Conservation (phyloP, 2,888 invertebrate genomes). For the Tipula helvola region DNA sequence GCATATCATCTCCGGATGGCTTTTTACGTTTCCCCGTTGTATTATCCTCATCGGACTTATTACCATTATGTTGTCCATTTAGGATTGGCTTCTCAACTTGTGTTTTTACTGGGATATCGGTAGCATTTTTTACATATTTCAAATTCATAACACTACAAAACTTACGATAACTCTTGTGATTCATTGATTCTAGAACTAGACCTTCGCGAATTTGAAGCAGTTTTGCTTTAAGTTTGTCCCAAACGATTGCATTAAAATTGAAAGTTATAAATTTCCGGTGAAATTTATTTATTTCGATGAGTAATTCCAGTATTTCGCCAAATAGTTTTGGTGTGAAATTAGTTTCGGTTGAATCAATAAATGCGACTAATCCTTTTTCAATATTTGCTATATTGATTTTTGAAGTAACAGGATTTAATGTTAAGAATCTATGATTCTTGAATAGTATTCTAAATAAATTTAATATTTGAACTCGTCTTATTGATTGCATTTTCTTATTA, state of each 20-base stretch:
- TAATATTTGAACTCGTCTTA: slow-evolving; percentile 52
- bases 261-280: not conserved
- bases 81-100: not conserved
- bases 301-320: not conserved
- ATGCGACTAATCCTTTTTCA: slow-evolving; percentile 17
- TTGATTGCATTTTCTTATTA: slow-evolving; percentile 43
- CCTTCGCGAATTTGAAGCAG: not conserved
- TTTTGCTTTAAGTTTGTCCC: not conserved
- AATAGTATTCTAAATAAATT: slow-evolving; percentile 54
- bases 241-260: not conserved
- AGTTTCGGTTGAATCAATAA: not conserved
- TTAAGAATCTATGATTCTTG: slow-evolving; percentile 35
- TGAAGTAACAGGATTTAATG: slow-evolving; percentile 18
- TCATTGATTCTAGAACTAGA: not conserved
- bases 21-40: not conserved
- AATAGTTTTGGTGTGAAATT: not conserved
- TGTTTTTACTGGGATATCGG: not conserved
- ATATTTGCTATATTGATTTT: slow-evolving; percentile 21
- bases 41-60: not conserved
- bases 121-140: not conserved
- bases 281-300: not conserved
- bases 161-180: not conserved
- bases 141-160: not conserved
- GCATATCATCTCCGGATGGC: not conserved
- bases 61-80: not conserved